Conservation (phyloP, 2,888 invertebrate genomes). For the Xanthia icteritia region DNA sequence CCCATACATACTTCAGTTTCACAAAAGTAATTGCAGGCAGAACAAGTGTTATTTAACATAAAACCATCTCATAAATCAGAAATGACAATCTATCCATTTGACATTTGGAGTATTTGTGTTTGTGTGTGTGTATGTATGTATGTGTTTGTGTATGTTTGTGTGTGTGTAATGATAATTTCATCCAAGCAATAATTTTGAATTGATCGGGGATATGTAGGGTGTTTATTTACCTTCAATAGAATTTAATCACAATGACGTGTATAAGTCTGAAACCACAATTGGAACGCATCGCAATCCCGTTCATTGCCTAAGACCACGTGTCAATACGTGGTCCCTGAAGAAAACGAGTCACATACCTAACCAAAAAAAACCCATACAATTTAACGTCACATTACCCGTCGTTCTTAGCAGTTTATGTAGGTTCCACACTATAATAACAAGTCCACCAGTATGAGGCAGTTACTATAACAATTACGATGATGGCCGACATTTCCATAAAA, state of each 20-base stretch:
- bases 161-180: too few species aligned
- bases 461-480: conserved; percentile 47
- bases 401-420: neutral
- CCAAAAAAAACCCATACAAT: neutral
- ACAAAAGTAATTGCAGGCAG: too few species aligned
- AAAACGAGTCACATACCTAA: neutral
- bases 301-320: neutral
- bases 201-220: neutral
- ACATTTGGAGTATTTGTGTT: too few species aligned
- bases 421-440: neutral
- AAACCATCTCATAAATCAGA: too few species aligned
- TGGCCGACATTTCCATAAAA: conserved; percentile 44
- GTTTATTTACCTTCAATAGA: neutral
- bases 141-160: too few species aligned
- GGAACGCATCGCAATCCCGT: neutral
- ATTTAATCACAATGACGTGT: neutral
- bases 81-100: too few species aligned
- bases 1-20: too few species aligned
- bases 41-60: too few species aligned
- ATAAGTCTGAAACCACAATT: neutral
- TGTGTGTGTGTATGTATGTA: too few species aligned
- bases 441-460: conserved; percentile 8
- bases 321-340: neutral
- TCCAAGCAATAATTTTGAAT: neutral
- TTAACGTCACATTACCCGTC: neutral